Evolutionary conservation across 1,140 invertebrate species (phyloP).

Genomic region (Hydropsyche tenuis): DNA sequence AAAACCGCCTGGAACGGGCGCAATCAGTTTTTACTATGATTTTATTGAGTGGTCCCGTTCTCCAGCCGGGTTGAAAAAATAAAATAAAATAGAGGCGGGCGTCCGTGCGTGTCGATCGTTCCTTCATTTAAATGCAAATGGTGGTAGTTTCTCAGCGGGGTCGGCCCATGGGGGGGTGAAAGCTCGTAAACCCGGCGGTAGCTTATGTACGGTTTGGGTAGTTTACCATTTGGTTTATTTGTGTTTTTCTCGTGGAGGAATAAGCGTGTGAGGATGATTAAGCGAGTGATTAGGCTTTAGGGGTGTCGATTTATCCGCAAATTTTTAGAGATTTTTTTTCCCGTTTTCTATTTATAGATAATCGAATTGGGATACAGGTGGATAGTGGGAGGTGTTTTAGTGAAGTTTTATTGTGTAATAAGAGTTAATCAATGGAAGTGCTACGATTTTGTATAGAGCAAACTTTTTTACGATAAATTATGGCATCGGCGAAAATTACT

Average conservation of each 20-base stretch:
- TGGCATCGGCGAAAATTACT: no score
- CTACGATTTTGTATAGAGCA: no score
- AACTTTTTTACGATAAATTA: no score
- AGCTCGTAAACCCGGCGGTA: conserved; percentile 7
- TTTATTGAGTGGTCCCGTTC: background rate
- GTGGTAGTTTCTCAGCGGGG: background rate
- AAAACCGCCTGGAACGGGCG: background rate
- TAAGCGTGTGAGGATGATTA: background rate
- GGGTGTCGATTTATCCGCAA: conserved; percentile 4
- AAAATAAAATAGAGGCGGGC: background rate
- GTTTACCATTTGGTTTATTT: conserved; percentile 1
- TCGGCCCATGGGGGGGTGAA: background rate
- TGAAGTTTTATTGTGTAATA: no score
- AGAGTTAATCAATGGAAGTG: no score
- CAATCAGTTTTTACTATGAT: conserved; percentile 23
- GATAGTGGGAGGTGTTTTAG: no score
- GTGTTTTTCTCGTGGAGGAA: conserved; percentile 9
- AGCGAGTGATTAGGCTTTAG: background rate
- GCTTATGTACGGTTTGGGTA: background rate
- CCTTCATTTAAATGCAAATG: conserved; percentile 26
- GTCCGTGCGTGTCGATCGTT: conserved; percentile 9
- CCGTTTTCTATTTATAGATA: no score
- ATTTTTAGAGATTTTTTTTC: conserved; percentile 4
- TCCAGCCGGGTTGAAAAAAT: background rate
- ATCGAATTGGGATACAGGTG: no score